Conservation (phyloP, 2,797 vertebrate genomes). For the Chanos chanos region DNA sequence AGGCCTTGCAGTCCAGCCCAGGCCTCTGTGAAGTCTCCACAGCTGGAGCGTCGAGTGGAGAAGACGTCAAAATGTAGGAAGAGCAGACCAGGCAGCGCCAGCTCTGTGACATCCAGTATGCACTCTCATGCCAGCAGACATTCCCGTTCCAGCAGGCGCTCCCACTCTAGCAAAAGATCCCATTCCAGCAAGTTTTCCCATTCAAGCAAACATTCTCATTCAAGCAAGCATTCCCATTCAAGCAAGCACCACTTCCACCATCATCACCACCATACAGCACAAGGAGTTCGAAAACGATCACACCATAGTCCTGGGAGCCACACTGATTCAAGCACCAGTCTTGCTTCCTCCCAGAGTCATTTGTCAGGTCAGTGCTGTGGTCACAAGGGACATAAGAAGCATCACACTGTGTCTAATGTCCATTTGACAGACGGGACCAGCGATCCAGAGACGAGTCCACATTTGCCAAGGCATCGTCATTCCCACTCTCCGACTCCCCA, state of each 20-base stretch:
- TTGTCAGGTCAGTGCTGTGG: constrained; percentile 11
- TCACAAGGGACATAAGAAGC: constrained; percentile 13
- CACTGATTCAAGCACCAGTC: constrained; percentile 20
- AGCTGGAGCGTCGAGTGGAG: constrained; percentile 34
- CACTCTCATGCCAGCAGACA: constrained; percentile 43
- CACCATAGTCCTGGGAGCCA: constrained; percentile 25
- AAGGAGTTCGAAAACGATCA: constrained; percentile 28
- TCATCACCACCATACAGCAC: constrained; percentile 32
- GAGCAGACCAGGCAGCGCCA: constrained; percentile 48
- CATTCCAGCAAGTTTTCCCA: constrained; percentile 43
- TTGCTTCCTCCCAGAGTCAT: constrained; percentile 9
- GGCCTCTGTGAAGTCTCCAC: constrained; percentile 37
- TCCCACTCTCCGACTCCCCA: not conserved
- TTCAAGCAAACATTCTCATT: constrained; percentile 27
- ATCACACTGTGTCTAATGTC: constrained; percentile 1
- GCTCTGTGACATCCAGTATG: constrained; percentile 55
- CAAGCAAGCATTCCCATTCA: constrained; percentile 33
- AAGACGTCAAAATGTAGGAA: constrained; percentile 38
- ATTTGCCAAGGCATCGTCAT: not conserved
- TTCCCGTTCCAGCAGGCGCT: constrained; percentile 31
- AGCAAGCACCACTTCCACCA: constrained; percentile 28
- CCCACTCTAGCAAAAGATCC: constrained; percentile 34
- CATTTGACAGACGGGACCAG: constrained; percentile 11
- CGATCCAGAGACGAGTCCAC: not conserved
- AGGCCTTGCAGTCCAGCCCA: constrained; percentile 49